phyloP scores from a whole-genome alignment of 2,113 vertebrate genomes.

The Hyperoodon ampullatus region DNA sequence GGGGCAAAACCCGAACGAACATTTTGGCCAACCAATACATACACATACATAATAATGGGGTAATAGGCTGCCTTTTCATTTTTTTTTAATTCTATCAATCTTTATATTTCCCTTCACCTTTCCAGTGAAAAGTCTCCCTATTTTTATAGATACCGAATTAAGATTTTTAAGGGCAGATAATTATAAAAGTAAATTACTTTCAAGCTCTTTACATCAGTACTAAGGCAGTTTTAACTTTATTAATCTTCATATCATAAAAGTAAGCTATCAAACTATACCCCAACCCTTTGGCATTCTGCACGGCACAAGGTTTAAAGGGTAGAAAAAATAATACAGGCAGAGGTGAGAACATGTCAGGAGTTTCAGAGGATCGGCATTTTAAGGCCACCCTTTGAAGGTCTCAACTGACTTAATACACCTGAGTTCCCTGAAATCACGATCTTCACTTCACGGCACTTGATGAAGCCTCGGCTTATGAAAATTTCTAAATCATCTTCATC shows the following conservation, averaged over 20 bases:
- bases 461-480: not conserved
- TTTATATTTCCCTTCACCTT: conserved; percentile 13
- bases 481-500: not conserved
- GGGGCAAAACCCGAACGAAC: no score
- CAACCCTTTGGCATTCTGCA: not conserved
- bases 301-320: not conserved
- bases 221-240: conserved; percentile 32
- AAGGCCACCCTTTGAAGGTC: not conserved
- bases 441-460: not conserved
- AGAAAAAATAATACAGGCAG: not conserved
- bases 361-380: not conserved
- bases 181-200: conserved; percentile 39
- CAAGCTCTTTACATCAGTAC: not conserved
- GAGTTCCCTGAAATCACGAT: not conserved
- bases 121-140: not conserved
- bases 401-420: not conserved
- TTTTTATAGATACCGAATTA: not conserved
- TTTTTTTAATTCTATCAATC: not conserved
- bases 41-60: not conserved
- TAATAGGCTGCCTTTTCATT: not conserved
- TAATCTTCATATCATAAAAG: conserved; percentile 4
- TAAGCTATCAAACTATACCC: not conserved
- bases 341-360: not conserved
- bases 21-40: no score
- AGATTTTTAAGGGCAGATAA: not conserved